phyloP scores from a whole-genome alignment of 2,113 vertebrate species.

The Stigmatopora nigra region DNA sequence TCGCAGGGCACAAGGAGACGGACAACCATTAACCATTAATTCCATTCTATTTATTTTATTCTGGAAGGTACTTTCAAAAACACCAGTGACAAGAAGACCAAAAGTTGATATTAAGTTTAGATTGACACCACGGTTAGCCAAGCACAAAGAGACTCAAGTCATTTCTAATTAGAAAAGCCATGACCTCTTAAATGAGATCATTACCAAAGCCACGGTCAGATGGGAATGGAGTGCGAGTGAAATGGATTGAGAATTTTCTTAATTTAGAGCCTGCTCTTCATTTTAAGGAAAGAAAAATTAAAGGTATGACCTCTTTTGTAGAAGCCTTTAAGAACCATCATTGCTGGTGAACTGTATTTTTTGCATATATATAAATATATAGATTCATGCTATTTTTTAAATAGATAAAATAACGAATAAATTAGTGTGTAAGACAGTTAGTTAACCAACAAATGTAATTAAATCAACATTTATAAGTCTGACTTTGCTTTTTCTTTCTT shows the following conservation, averaged over 20 bases:
- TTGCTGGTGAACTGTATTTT: conserved; percentile 31
- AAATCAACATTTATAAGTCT: neutral
- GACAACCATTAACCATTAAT: neutral
- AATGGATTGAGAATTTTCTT: conserved; percentile 45
- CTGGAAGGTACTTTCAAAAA: conserved; percentile 19
- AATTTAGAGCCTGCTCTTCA: conserved; percentile 42
- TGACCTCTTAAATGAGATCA: conserved; percentile 65
- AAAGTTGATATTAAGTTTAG: conserved; percentile 49
- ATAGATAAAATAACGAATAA: neutral
- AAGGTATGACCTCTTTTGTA: conserved; percentile 56
- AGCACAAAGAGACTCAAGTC: conserved; percentile 31
- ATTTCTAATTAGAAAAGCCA: conserved; percentile 56
- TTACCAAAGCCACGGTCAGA: conserved; percentile 51
- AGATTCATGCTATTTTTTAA: neutral
- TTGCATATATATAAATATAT: conserved; percentile 28
- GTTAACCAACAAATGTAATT: neutral
- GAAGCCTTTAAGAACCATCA: conserved; percentile 42
- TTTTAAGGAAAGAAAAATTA: conserved; percentile 30
- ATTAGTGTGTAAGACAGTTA: conserved; percentile 10
- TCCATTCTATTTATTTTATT: conserved; percentile 9
- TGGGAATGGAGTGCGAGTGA: conserved; percentile 42
- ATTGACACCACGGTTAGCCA: conserved; percentile 32
- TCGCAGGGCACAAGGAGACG: too few species aligned
- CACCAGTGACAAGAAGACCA: conserved; percentile 24
- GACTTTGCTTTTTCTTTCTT: neutral